Conservation (phyloP, 2,113 vertebrate genomes). For the Salvelinus sp. region DNA sequence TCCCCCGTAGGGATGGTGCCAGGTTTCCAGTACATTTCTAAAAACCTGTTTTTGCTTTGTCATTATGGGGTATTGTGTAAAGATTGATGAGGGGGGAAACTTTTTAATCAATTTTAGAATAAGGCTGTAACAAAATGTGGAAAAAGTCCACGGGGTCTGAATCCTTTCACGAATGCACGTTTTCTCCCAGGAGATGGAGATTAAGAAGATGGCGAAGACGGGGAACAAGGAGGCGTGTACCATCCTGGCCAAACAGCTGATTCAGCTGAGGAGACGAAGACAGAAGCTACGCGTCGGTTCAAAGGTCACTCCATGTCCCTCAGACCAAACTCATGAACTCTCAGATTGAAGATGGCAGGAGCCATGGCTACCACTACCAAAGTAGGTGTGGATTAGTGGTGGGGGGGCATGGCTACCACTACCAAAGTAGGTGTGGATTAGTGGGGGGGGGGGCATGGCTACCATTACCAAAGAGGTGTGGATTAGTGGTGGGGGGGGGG, state of each 20-base stretch:
- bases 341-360: constrained; percentile 91
- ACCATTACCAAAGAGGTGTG: constrained; percentile 80
- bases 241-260: constrained; percentile 85
- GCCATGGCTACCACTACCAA: constrained; percentile 88
- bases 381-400: constrained; percentile 57
- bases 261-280: constrained; percentile 85
- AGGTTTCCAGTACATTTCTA: too few relatives aligned
- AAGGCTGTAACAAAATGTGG: too few relatives aligned
- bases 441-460: constrained; percentile 73
- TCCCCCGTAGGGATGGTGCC: too few relatives aligned
- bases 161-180: not conserved
- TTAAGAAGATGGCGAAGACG: constrained; percentile 90
- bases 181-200: constrained; percentile 82
- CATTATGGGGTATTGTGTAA: too few relatives aligned
- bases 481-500: too few relatives aligned
- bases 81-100: too few relatives aligned
- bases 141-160: too few relatives aligned
- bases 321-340: constrained; percentile 90
- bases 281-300: constrained; percentile 85
- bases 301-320: constrained; percentile 89
- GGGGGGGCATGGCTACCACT: too few relatives aligned
- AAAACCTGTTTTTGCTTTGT: too few relatives aligned
- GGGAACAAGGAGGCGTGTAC: constrained; percentile 88
- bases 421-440: too few relatives aligned
- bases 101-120: too few relatives aligned